Conservation (phyloP, 1,140 invertebrate species). For the Latrodectus geometricus region DNA sequence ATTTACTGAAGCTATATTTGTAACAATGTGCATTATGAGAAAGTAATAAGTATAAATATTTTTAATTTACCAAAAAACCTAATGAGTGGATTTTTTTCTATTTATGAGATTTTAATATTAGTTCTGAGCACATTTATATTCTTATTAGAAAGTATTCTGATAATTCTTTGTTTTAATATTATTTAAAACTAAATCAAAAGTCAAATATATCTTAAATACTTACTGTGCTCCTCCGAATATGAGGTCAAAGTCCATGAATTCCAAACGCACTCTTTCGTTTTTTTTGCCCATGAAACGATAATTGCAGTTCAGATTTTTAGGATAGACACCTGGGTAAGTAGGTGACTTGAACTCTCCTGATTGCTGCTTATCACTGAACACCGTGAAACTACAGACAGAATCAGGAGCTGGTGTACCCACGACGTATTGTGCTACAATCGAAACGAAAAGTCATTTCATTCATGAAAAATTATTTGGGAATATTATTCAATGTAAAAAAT, state of each 20-base stretch:
- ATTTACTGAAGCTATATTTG: no score
- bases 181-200: background rate
- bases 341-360: conserved; percentile 92
- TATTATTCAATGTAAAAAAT: no score
- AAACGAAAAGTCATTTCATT: conserved; percentile 14
- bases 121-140: no score
- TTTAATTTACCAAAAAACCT: no score
- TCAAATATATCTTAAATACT: conserved; percentile 71
- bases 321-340: conserved; percentile 98
- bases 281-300: conserved; percentile 92
- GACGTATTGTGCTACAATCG: conserved; percentile 78
- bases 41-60: no score
- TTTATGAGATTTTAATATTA: no score
- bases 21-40: no score
- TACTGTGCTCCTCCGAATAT: conserved; percentile 99
- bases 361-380: conserved; percentile 80
- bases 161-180: no score
- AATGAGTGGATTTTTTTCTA: no score
- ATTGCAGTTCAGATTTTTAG: conserved; percentile 92
- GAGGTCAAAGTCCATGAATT: conserved; percentile 98
- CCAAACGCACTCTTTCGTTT: conserved; percentile 91
- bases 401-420: conserved; percentile 85
- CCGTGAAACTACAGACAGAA: conserved; percentile 83
- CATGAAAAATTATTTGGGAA: no score
- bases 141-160: no score